Evolutionary conservation across 30 jellyfish, hydroid and myxozoan species (phyloP).

Genomic region (Cassiopea andromeda): DNA sequence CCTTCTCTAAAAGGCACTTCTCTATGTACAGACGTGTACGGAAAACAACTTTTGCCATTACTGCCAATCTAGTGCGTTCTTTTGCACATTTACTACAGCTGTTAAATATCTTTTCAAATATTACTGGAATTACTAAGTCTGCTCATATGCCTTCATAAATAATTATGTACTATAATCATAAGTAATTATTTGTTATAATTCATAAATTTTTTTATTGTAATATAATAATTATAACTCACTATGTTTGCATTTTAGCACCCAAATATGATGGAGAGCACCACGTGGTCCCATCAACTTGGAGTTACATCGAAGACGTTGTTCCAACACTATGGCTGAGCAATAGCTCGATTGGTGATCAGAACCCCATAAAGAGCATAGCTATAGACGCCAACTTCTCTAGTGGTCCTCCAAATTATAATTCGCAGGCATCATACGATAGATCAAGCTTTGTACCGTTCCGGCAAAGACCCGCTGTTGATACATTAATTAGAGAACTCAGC

Average conservation of each 20-base stretch:
- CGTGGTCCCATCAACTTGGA: constrained; percentile 82
- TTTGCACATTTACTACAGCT: too few relatives aligned
- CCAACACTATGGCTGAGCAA: constrained; percentile 62
- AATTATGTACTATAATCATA: too few relatives aligned
- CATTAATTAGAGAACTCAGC: constrained; percentile 59
- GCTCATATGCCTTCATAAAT: too few relatives aligned
- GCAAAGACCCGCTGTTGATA: constrained; percentile 52
- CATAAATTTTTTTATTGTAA: too few relatives aligned
- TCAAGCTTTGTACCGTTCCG: constrained; percentile 43
- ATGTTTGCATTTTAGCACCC: constrained; percentile 52
- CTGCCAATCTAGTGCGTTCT: too few relatives aligned
- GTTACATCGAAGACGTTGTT: constrained; percentile 57
- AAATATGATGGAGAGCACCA: constrained; percentile 43
- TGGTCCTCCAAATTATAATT: constrained; percentile 56
- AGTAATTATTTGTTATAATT: too few relatives aligned
- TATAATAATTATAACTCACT: too few relatives aligned
- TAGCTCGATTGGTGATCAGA: constrained; percentile 8
- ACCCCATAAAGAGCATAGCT: constrained; percentile 42
- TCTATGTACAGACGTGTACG: too few relatives aligned
- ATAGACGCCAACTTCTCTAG: constrained; percentile 11
- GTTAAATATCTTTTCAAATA: too few relatives aligned
- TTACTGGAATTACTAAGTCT: too few relatives aligned
- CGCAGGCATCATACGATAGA: constrained; percentile 34
- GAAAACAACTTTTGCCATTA: too few relatives aligned
- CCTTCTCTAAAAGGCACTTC: too few relatives aligned